These are phyloP conservation scores for Thysanoteuthis rhombus DNA, from an alignment of 2,888 invertebrate species.

Conservation along the genomic window DNA sequence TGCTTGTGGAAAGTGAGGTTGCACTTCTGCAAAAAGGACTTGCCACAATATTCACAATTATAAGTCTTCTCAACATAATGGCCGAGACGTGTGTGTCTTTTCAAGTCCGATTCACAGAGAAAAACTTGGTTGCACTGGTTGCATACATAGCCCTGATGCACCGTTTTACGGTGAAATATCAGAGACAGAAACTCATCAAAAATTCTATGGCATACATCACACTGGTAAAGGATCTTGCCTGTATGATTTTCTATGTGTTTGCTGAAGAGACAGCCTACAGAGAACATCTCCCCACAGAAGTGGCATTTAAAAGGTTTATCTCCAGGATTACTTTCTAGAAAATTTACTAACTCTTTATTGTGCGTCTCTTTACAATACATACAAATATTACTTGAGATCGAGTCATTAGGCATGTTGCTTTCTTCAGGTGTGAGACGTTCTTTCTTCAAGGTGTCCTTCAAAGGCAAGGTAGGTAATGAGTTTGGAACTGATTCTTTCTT, in stretches of 20 bases:
- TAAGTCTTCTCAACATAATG: constrained; percentile 13
- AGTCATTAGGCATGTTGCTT: background rate
- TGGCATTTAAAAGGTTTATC: constrained; percentile 18
- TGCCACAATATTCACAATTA: background rate
- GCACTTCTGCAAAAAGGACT: background rate
- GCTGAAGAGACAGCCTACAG: constrained; percentile 13
- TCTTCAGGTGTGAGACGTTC: background rate
- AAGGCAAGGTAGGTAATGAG: background rate
- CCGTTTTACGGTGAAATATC: background rate
- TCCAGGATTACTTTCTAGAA: background rate
- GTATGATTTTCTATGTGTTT: background rate
- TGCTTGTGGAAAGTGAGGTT: constrained; percentile 1
- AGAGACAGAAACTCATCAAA: constrained; percentile 15
- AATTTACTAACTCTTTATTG: background rate
- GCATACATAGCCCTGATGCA: background rate
- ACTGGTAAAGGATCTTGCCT: constrained; percentile 15
- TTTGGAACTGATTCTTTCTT: background rate
- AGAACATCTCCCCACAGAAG: background rate
- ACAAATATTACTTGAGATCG: background rate
- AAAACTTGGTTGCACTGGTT: background rate
- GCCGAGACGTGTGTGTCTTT: background rate
- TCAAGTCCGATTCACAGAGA: background rate
- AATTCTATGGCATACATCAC: background rate
- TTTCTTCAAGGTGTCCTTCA: background rate
- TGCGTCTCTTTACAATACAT: background rate